Evolutionary conservation across 2,113 vertebrate genomes (phyloP).

Genomic region (Xiphias gladius): DNA sequence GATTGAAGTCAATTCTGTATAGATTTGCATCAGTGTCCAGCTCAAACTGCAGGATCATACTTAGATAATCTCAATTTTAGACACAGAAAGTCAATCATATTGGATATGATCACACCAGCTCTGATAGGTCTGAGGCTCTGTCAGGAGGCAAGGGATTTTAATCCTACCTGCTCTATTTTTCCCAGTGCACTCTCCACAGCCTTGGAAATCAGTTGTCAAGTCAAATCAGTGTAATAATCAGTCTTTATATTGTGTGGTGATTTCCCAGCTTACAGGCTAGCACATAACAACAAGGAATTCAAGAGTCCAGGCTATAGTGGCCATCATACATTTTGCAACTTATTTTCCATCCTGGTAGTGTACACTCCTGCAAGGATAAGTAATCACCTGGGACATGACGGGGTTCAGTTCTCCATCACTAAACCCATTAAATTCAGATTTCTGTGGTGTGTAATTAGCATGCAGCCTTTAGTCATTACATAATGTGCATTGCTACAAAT

Average conservation of each 20-base stretch:
- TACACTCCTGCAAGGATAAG: background rate
- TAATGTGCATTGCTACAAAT: background rate
- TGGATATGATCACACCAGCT: background rate
- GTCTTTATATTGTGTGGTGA: background rate
- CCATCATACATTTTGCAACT: background rate
- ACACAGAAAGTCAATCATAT: background rate
- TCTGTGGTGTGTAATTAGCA: background rate
- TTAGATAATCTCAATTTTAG: background rate
- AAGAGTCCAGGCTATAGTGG: background rate
- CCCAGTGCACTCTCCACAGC: background rate
- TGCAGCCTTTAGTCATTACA: background rate
- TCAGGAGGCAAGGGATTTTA: background rate
- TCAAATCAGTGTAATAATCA: background rate
- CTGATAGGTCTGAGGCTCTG: background rate
- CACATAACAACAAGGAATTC: background rate
- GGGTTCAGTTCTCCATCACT: conserved; percentile 10
- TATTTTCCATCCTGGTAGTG: background rate
- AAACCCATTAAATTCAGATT: conserved; percentile 25
- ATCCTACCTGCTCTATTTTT: background rate
- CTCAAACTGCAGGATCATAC: background rate
- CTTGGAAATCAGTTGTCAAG: background rate
- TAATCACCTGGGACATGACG: conserved; percentile 15
- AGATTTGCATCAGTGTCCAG: background rate
- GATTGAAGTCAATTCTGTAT: background rate
- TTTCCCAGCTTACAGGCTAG: background rate